Base-by-base conservation (phyloP, 2,113 vertebrate species). In the Pao palembangensis region DNA sequence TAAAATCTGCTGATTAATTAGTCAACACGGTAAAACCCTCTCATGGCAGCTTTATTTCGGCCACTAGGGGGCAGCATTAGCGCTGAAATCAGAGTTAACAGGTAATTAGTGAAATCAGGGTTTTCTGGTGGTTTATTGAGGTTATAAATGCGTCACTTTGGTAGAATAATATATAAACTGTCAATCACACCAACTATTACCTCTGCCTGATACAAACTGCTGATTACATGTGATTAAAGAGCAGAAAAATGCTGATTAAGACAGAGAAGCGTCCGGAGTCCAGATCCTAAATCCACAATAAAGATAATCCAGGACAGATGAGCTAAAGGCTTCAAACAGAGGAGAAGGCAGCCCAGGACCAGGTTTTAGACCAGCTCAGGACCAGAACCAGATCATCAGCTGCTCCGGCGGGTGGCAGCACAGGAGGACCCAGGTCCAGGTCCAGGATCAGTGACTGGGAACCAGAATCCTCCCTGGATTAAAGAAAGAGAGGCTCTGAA, bases 381-480 rank as follows among this genome's bases (percentile, higher is more conserved):
- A 56, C 4, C 38, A 41, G 58, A 61, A 19, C 14, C 48, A 43
- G 64, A 17, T 42, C 19, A 28, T 61, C 47, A 61, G 38, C 8
- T 16, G 7, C 46, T 55, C 63, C 70, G 61, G 63, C 58, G 55
- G 63, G 61, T 12, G 57, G 63, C 62, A 72, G 69, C 68, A 41
- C 47, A 49, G 20, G 46, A 38, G 34, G 34, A 38, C 46, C 21
- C 19, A 47, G 52, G 44, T 8, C 44, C 14, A 47, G 44, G 15
- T 34, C 23, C 49, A 8, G 52, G 25, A 11, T 73, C 66, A 78
- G 53, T 55, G 25, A 46, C 0, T 55, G 53, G 75, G 75, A 5
- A 78, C 58, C 58, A 73, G 57, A 43, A 69, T 73, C 49, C 70
- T 17, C 28, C 75, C 70, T 78, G 54, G 4, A 1, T 15, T 2